Evolutionary conservation across 2,797 vertebrate genomes (phyloP).

Genomic region (Zalophus californianus): DNA sequence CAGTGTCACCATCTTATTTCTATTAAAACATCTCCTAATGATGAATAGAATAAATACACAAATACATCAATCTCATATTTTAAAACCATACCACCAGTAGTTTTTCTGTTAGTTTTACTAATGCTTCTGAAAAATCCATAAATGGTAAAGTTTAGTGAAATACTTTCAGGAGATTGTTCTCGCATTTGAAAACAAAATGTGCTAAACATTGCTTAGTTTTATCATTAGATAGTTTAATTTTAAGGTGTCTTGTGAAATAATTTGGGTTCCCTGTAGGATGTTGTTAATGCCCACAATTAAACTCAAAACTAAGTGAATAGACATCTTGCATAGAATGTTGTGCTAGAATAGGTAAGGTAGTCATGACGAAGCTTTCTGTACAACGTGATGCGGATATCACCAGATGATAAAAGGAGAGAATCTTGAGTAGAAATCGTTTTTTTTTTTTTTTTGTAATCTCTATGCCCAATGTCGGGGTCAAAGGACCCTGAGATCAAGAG

Average conservation of each 20-base stretch:
- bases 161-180: slow-evolving; percentile 45
- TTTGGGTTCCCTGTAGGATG: neutral
- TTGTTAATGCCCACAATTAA: neutral
- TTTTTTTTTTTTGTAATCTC: neutral
- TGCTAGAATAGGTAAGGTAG: neutral
- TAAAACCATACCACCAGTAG: neutral
- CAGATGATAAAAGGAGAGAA: neutral
- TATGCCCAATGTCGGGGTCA: neutral
- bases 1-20: neutral
- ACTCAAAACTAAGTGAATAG: neutral
- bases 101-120: slow-evolving; percentile 45
- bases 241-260: neutral
- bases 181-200: neutral
- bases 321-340: neutral
- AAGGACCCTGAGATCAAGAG: neutral
- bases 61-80: neutral
- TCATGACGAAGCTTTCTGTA: neutral
- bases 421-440: neutral
- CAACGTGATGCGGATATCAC: neutral
- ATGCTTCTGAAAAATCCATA: neutral
- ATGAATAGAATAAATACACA: neutral
- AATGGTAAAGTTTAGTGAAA: neutral
- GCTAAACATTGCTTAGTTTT: neutral
- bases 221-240: neutral
- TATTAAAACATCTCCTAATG: neutral